These are phyloP conservation scores for Hiodon tergisus DNA, from an alignment of 2,113 vertebrate genomes.

Conservation along the genomic window DNA sequence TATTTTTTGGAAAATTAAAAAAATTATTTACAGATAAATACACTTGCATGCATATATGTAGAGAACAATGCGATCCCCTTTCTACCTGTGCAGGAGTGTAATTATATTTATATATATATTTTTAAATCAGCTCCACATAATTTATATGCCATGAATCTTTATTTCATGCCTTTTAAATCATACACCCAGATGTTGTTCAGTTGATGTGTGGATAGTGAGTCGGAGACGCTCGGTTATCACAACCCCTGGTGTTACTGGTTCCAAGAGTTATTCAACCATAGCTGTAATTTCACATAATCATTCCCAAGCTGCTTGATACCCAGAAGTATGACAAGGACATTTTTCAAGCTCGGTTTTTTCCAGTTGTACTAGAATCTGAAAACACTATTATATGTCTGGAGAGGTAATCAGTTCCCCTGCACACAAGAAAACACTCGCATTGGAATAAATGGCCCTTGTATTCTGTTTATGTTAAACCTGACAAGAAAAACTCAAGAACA, in stretches of 20 bases:
- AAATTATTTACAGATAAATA: too few relatives aligned
- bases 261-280: neutral
- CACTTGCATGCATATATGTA: too few relatives aligned
- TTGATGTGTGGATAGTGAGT: neutral
- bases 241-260: neutral
- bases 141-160: neutral
- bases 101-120: neutral
- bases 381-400: neutral
- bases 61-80: too few relatives aligned
- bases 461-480: too few relatives aligned
- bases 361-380: neutral
- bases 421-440: neutral
- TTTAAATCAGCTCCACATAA: too few relatives aligned
- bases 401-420: neutral
- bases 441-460: too few relatives aligned
- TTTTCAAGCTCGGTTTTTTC: neutral
- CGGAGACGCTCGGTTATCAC: neutral
- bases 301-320: neutral
- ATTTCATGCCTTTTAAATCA: neutral
- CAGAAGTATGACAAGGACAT: neutral
- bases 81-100: too few relatives aligned
- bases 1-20: too few relatives aligned
- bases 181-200: neutral
- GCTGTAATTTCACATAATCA: constrained; percentile 2
- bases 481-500: too few relatives aligned